Evolutionary conservation across 2,888 invertebrate species (phyloP), one percentile per base, ranked within the genome.

Genomic region (Byasa hedistus): DNA sequence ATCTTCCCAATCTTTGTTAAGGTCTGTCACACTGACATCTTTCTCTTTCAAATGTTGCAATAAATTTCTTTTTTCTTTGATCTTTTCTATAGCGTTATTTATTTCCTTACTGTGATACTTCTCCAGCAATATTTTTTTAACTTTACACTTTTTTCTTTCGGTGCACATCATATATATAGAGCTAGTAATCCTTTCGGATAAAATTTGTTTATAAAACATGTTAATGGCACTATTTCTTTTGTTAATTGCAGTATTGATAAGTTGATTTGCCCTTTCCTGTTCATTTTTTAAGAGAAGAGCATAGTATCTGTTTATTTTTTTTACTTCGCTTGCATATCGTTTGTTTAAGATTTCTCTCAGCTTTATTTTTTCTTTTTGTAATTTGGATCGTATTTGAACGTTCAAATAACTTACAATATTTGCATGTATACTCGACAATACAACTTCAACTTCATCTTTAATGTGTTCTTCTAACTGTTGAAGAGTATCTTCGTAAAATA

Each of bases 111-210:
- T 77, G 66, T 87, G 86, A 71, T 80, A 79, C 61, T 78, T 86
- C 71, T 90, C 79, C 65, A 91, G 67, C 7, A 85, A 61, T 67
- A 89, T 82, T 74, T 86, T 79, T 70, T 84, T 85, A 2, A 91
- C 82, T 75, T 73, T 84, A 73, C 91, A 91, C 75, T 87, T 91
- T 76, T 88, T 91, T 74, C 91, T 80, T 72, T 91, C 90, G 8
- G 81, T 76, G 61, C 87, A 85, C 83, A 91, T 83, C 36, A 91
- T 73, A 72, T 91, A 91, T 86, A 91, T 91, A 10, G 85, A 84
- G 65, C 84, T 83, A 7, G 88, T 86, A 39, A 82, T 73, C 68
- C 83, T 86, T 74, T 88, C 84, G 27, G 84, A 77, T 74, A 89
- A 83, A 61, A 84, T 75, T 75, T 85, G 84, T 69, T 71, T 83